Evolutionary conservation across 2,113 vertebrate species (phyloP).

Genomic region (Peromyscus maniculatus): DNA sequence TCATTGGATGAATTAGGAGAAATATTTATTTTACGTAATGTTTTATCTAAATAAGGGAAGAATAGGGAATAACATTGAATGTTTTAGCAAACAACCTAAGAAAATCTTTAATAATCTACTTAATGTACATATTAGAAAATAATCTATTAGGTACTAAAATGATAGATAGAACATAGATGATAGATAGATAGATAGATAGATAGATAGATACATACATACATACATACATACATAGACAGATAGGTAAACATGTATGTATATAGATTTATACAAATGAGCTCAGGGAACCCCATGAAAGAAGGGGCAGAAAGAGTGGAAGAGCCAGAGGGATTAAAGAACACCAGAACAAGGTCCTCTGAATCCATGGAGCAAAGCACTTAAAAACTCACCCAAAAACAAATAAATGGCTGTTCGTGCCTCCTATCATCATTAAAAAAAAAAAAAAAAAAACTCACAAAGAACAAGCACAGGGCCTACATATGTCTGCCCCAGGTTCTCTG

Average conservation of each 20-base stretch:
- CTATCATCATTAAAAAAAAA: too few relatives aligned
- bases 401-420: too few relatives aligned
- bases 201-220: background rate
- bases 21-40: background rate
- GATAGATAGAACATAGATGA: background rate
- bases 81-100: background rate
- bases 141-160: background rate
- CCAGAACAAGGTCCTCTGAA: background rate
- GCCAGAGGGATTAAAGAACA: background rate
- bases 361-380: background rate
- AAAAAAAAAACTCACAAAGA: background rate
- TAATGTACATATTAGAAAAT: background rate
- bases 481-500: background rate
- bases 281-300: background rate
- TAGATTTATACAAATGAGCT: background rate
- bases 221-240: background rate
- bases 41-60: background rate
- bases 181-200: background rate
- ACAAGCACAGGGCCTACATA: background rate
- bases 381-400: background rate
- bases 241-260: background rate
- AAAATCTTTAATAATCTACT: background rate
- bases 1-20: background rate
- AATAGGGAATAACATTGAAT: background rate
- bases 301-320: background rate